Evolutionary conservation across 1,140 invertebrate genomes (phyloP).

Genomic region (Thalassaphorura encarpata): DNA sequence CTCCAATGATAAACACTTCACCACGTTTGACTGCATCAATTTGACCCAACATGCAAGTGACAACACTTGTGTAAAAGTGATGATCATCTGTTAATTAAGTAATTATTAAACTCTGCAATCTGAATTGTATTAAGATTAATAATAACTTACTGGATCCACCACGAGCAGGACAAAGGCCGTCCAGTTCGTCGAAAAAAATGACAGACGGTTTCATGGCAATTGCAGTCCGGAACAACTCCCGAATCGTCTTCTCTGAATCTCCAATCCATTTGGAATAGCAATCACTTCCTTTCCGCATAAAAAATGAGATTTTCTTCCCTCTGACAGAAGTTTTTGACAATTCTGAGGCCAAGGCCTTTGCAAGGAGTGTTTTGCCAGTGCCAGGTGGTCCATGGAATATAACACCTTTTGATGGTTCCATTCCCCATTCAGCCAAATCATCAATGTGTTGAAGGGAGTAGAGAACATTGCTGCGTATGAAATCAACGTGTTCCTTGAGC

Average conservation of each 20-base stretch:
- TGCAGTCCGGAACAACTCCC: conserved; percentile 47
- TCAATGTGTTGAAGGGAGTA: background rate
- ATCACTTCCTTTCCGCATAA: conserved; percentile 51
- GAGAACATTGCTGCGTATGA: background rate
- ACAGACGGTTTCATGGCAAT: conserved; percentile 13
- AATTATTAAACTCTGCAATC: background rate
- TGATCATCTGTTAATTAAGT: background rate
- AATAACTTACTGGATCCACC: background rate
- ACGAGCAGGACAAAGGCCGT: conserved; percentile 25
- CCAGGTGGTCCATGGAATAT: conserved; percentile 26
- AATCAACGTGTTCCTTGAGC: conserved; percentile 13
- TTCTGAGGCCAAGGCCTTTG: conserved; percentile 50
- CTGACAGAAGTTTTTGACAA: background rate
- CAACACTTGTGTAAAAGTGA: conserved; percentile 21
- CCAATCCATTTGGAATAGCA: conserved; percentile 51
- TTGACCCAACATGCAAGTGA: conserved; percentile 36
- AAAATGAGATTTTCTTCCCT: conserved; percentile 44
- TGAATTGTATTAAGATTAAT: background rate
- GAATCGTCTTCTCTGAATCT: conserved; percentile 44
- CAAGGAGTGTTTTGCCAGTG: conserved; percentile 50
- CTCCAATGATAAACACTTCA: conserved; percentile 31
- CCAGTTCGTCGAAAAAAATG: conserved; percentile 35
- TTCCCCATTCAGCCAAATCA: background rate
- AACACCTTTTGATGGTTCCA: conserved; percentile 8
- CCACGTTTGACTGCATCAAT: conserved; percentile 36